phyloP scores from a whole-genome alignment of 2,888 invertebrate species.

The Tenthredo notha region DNA sequence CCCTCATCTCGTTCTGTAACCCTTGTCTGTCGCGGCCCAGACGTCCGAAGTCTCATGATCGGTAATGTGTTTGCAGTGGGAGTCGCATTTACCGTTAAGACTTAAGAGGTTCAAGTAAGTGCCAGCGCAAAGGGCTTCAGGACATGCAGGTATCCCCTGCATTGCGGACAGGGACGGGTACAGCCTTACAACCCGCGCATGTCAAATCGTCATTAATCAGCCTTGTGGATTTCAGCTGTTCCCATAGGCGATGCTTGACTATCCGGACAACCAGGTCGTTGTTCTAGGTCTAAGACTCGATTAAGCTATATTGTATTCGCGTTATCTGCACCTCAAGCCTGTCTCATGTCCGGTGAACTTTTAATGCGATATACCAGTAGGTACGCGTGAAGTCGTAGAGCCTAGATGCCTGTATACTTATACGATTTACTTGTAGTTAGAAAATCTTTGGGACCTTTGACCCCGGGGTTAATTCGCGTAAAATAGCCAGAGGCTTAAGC shows the following conservation, averaged over 20 bases:
- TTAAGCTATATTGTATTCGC: conserved; percentile 48
- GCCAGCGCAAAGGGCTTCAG: conserved; percentile 46
- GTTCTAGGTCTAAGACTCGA: conserved; percentile 28
- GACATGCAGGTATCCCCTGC: conserved; percentile 51
- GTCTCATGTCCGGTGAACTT: conserved; percentile 22
- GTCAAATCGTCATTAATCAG: conserved; percentile 56
- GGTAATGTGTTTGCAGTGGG: conserved; percentile 55
- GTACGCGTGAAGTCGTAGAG: not conserved
- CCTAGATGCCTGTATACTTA: conserved; percentile 10
- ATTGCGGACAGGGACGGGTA: conserved; percentile 24
- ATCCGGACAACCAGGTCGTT: conserved; percentile 33
- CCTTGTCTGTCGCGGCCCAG: conserved; percentile 33
- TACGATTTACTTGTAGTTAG: conserved; percentile 31
- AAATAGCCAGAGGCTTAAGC: conserved; percentile 46
- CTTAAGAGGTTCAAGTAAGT: conserved; percentile 48
- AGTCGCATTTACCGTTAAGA: conserved; percentile 54
- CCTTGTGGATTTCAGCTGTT: conserved; percentile 54
- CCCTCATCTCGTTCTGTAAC: conserved; percentile 42
- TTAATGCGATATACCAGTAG: not conserved
- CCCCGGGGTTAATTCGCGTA: conserved; percentile 48
- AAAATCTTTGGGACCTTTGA: conserved; percentile 28
- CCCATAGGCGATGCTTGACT: conserved; percentile 47
- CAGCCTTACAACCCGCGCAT: conserved; percentile 50
- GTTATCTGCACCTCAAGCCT: conserved; percentile 22
- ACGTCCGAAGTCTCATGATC: conserved; percentile 52